phyloP scores from a whole-genome alignment of 2,113 vertebrate species.

The Microcebus lehilahytsara region DNA sequence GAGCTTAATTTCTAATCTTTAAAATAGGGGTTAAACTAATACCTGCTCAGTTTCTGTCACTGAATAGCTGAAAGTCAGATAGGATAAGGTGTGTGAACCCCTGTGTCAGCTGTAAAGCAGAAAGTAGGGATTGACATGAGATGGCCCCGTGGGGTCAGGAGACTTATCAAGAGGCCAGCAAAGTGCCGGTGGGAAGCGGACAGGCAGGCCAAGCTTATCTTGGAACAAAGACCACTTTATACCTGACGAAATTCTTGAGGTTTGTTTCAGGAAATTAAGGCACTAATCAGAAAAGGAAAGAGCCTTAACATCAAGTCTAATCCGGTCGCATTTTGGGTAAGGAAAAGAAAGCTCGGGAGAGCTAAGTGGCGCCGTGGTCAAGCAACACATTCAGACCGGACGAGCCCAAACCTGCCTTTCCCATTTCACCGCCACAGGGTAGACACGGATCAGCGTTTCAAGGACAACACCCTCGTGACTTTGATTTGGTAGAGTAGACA shows the following conservation, averaged over 20 bases:
- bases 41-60: neutral
- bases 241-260: neutral
- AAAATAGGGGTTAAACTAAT: neutral
- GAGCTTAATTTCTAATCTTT: neutral
- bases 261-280: slow-evolving; percentile 18
- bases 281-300: slow-evolving; percentile 31
- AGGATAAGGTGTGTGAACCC: neutral
- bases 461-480: neutral
- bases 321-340: neutral
- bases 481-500: neutral
- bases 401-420: neutral
- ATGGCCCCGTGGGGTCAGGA: neutral
- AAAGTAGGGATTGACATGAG: neutral
- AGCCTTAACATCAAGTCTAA: neutral
- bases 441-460: neutral
- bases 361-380: neutral
- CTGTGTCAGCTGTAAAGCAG: neutral
- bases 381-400: neutral
- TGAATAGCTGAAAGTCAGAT: neutral
- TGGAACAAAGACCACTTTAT: slow-evolving; percentile 52
- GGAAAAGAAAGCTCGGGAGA: neutral
- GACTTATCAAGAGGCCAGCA: neutral
- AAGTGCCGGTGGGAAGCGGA: neutral
- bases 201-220: neutral
- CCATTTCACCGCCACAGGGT: neutral